phyloP scores from a whole-genome alignment of 2,888 invertebrate genomes.

The Girardia tigrina region DNA sequence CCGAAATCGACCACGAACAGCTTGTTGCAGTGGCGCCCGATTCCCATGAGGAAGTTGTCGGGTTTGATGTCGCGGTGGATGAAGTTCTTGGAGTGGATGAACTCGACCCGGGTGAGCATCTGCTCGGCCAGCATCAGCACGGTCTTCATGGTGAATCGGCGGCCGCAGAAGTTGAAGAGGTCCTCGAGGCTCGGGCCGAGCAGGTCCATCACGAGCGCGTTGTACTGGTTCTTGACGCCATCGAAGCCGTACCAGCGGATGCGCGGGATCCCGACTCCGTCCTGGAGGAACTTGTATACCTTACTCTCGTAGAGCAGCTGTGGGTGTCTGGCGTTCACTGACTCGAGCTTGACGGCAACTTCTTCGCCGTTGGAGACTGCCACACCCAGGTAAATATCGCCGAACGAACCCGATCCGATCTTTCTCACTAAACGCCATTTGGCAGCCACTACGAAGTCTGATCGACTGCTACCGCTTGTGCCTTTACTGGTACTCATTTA shows the following conservation, averaged over 20 bases:
- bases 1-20: constrained; percentile 43
- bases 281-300: constrained; percentile 52
- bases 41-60: constrained; percentile 96
- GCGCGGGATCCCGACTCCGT: constrained; percentile 49
- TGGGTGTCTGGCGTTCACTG: constrained; percentile 53
- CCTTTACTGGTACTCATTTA: constrained; percentile 23
- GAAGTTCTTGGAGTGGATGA: constrained; percentile 36
- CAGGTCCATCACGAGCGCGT: constrained; percentile 90
- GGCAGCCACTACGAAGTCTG: constrained; percentile 36
- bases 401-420: constrained; percentile 52
- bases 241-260: constrained; percentile 36
- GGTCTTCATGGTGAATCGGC: constrained; percentile 92
- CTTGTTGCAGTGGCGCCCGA: constrained; percentile 91
- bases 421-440: constrained; percentile 50
- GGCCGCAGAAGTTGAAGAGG: constrained; percentile 88
- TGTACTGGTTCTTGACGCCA: constrained; percentile 46
- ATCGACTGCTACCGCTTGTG: constrained; percentile 24
- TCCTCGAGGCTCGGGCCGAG: constrained; percentile 90
- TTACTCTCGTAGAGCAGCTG: constrained; percentile 54
- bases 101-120: constrained; percentile 37
- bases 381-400: constrained; percentile 52
- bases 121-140: constrained; percentile 91
- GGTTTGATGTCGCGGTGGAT: constrained; percentile 63
- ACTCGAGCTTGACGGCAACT: constrained; percentile 54
- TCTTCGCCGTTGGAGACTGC: constrained; percentile 52